phyloP scores from a whole-genome alignment of 2,113 vertebrate species.

The Formicarius rufipectus region DNA sequence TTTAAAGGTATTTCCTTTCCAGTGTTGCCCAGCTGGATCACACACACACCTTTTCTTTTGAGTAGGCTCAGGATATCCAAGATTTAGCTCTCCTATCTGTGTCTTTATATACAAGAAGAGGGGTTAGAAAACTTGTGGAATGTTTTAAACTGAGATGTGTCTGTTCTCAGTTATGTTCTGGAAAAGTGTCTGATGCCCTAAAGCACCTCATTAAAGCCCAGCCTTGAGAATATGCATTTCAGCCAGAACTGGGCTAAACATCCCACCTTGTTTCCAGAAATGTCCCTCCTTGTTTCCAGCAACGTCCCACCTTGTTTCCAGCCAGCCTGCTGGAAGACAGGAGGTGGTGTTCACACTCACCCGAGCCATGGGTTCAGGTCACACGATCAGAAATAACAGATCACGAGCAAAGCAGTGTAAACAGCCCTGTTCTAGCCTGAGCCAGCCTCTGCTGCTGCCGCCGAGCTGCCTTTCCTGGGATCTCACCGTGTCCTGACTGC shows the following conservation, averaged over 20 bases:
- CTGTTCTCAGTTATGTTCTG: neutral
- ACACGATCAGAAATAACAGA: neutral
- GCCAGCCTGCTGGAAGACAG: rapidly evolving
- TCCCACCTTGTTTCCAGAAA: neutral
- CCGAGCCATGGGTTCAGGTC: rapidly evolving
- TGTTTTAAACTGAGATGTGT: neutral
- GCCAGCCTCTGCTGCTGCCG: neutral
- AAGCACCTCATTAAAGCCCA: neutral
- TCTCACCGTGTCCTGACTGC: neutral
- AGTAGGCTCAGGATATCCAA: neutral
- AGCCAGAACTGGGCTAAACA: neutral
- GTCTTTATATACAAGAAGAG: neutral
- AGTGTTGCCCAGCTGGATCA: neutral
- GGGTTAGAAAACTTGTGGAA: neutral
- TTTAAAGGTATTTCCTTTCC: neutral
- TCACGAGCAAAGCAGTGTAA: neutral
- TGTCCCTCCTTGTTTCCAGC: neutral
- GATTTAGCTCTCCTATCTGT: neutral
- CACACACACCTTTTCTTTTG: neutral
- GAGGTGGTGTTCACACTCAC: neutral
- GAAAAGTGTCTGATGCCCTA: neutral
- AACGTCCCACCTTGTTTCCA: neutral
- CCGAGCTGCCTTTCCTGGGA: neutral
- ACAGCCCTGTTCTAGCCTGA: neutral
- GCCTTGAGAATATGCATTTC: neutral